Base-by-base conservation (phyloP, 2,113 vertebrate genomes). In the Falcunculus frontatus region DNA sequence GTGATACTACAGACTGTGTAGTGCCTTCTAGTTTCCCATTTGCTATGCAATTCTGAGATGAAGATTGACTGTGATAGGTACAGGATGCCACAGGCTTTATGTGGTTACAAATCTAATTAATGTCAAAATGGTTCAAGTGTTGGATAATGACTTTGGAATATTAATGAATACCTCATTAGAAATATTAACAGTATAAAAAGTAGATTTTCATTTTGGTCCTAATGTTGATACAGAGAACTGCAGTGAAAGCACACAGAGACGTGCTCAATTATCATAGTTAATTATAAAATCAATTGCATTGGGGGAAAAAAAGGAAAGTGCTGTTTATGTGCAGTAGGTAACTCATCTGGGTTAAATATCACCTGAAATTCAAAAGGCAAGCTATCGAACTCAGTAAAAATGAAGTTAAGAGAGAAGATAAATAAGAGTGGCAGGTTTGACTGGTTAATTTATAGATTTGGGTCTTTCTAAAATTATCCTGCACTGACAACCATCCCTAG, bases 21-120 rank as follows among this genome's bases (percentile, higher is more conserved):
- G 39, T 62, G 37, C 65, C 74, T 69, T 75, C 81, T 78, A 91
- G 69, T 81, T 84, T 96, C 46, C 73, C n/a, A 87, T 84, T 96
- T 93, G 52, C 60, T 88, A 13, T 68, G 42, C 64, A 84, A 59
- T 79, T 79, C 47, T 72, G 32, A 93, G 76, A 81, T 84, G 80
- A 74, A 88, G 80, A 97, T 79, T 94, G 84, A 82, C 75, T 93
- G 23, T 92, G 88, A 94, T 89, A 77, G 22, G 77, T 92, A 91
- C 64, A 85, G 86, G 44, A 88, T 63, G 84, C 89, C 84, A 91
- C 76, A 95, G 94, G 76, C 70, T 87, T 95, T 65, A 65, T 63
- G 33, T 85, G 35, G 32, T 94, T 90, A 89, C 81, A 93, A 93
- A 96, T 92, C 59, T 93, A 96, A 96, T 93, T 94, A 70, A 95